A percentile compares a stretch with the other conserved stretches of the same genome.
Conservation (phyloP, 2,113 vertebrate species). For the Dasyornis broadbenti region DNA sequence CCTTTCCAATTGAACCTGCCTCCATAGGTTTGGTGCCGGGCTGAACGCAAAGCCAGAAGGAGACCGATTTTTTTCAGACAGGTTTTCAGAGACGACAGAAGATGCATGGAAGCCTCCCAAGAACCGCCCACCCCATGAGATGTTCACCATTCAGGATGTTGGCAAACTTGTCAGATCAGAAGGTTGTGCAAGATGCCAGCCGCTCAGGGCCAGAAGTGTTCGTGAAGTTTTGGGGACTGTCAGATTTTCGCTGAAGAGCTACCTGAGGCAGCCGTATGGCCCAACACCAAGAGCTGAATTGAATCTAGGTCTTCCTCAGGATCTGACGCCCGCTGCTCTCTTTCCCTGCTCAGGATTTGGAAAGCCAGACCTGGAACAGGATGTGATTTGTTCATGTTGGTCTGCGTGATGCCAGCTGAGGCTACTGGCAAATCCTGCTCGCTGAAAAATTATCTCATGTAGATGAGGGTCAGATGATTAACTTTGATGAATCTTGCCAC, state of each 20-base stretch:
- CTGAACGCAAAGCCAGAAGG: conserved; percentile 53
- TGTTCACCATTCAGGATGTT: conserved; percentile 59
- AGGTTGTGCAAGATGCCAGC: conserved; percentile 57
- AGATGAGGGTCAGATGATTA: conserved; percentile 64
- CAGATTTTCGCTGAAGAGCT: conserved; percentile 34
- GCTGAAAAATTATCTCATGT: conserved; percentile 50
- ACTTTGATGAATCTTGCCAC: conserved; percentile 60
- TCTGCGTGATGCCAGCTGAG: conserved; percentile 45
- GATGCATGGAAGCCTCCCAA: conserved; percentile 58
- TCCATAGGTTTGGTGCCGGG: conserved; percentile 36
- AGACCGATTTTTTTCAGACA: conserved; percentile 36
- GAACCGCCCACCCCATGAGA: conserved; percentile 54
- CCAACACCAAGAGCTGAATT: conserved; percentile 3
- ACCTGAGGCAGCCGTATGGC: conserved; percentile 61
- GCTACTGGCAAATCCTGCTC: conserved; percentile 52
- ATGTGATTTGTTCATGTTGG: conserved; percentile 59
- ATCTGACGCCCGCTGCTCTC: conserved; percentile 38
- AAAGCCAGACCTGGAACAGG: conserved; percentile 51
- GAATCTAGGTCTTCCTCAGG: conserved; percentile 46
- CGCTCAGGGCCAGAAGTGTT: conserved; percentile 48
- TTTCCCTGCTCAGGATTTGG: conserved; percentile 45
- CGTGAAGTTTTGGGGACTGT: conserved; percentile 45
- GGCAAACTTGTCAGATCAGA: conserved; percentile 65
- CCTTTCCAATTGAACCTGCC: conserved; percentile 51
- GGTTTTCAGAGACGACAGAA: conserved; percentile 61